Evolutionary conservation across 2,888 invertebrate genomes (phyloP).

Genomic region (Neria commutata): DNA sequence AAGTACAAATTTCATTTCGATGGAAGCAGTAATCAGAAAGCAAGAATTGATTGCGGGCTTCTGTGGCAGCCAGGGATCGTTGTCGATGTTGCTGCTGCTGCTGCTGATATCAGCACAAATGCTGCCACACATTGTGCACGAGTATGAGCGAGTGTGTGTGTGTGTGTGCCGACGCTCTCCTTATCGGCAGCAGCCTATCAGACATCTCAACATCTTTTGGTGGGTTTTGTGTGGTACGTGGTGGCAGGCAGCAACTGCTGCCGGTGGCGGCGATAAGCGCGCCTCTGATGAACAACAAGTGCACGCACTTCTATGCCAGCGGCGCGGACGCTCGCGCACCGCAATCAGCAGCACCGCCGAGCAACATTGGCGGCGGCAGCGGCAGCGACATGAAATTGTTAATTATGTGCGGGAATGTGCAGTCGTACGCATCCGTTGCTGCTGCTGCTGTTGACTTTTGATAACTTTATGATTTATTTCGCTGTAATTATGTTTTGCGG

Average conservation of each 20-base stretch:
- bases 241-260: background rate
- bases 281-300: background rate
- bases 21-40: background rate
- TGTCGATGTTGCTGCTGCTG: constrained; percentile 1
- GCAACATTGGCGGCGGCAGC: too few relatives aligned
- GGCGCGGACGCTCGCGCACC: background rate
- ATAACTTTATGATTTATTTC: constrained; percentile 6
- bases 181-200: constrained; percentile 27
- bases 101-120: constrained; percentile 38
- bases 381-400: background rate
- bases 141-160: background rate
- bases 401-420: background rate
- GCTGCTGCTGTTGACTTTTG: background rate
- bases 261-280: background rate
- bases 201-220: constrained; percentile 23
- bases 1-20: background rate
- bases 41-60: background rate
- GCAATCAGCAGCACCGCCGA: too few relatives aligned
- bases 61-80: background rate
- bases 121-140: too few relatives aligned
- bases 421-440: background rate
- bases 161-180: constrained; percentile 17
- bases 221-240: background rate
- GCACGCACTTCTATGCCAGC: background rate
- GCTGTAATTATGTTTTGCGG: too few relatives aligned